A percentile compares a stretch with the other conserved stretches of the same genome.
phyloP scores from a whole-genome alignment of 2,797 vertebrate genomes.

The Spea hammondii region DNA sequence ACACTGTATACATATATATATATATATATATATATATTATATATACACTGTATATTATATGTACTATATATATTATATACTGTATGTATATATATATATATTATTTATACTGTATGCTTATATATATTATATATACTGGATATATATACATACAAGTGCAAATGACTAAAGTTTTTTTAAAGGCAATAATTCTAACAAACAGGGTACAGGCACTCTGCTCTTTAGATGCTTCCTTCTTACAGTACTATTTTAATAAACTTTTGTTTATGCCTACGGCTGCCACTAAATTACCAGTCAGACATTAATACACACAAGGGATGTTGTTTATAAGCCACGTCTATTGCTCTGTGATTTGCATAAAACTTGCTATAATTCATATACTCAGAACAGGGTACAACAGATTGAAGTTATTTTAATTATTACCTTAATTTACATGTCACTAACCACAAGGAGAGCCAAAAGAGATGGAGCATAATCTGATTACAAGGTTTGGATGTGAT shows the following conservation, averaged over 20 bases:
- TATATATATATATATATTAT: too few species aligned
- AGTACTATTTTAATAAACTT: constrained; percentile 73
- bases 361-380: constrained; percentile 52
- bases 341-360: constrained; percentile 54
- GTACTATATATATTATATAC: too few species aligned
- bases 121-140: too few species aligned
- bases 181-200: constrained; percentile 26
- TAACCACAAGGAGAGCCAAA: constrained; percentile 24
- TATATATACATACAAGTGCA: background rate
- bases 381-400: constrained; percentile 59
- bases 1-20: too few species aligned
- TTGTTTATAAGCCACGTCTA: constrained; percentile 60
- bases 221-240: constrained; percentile 67
- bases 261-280: constrained; percentile 79
- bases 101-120: too few species aligned
- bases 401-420: constrained; percentile 52
- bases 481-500: constrained; percentile 9
- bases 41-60: too few species aligned
- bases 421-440: constrained; percentile 46
- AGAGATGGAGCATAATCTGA: constrained; percentile 13
- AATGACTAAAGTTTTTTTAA: constrained; percentile 27
- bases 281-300: constrained; percentile 73
- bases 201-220: constrained; percentile 57
- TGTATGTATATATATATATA: too few species aligned
- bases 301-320: constrained; percentile 71